Evolutionary conservation across 1,140 invertebrate species (phyloP).

Genomic region (Dreissena rostriformis): DNA sequence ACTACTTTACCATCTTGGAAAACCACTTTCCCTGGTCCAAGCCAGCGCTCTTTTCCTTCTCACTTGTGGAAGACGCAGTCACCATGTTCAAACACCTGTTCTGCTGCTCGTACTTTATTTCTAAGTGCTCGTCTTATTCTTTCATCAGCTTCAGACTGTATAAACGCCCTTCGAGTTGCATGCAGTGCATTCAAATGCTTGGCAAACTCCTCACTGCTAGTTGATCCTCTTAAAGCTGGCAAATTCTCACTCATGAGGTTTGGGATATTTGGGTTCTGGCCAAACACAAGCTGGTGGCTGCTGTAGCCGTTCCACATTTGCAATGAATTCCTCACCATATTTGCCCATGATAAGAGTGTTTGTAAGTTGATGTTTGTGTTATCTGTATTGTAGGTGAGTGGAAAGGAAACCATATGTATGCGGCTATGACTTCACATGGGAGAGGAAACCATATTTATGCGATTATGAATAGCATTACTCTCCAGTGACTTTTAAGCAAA

Average conservation of each 20-base stretch:
- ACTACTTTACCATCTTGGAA: slow-evolving; percentile 58
- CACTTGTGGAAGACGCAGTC: slow-evolving; percentile 59
- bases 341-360: neutral
- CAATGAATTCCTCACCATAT: slow-evolving; percentile 52
- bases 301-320: slow-evolving; percentile 60
- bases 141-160: slow-evolving; percentile 52
- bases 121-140: slow-evolving; percentile 48
- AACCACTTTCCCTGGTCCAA: slow-evolving; percentile 50
- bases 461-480: too few species aligned
- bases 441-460: too few species aligned
- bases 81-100: slow-evolving; percentile 57
- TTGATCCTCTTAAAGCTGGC: slow-evolving; percentile 50
- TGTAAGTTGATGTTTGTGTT: slow-evolving; percentile 29
- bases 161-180: slow-evolving; percentile 52
- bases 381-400: too few species aligned
- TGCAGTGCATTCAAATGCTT: slow-evolving; percentile 57
- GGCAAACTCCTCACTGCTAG: slow-evolving; percentile 51
- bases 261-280: slow-evolving; percentile 48
- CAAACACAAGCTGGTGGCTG: slow-evolving; percentile 61
- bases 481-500: too few species aligned
- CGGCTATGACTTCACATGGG: too few species aligned
- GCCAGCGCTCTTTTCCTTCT: slow-evolving; percentile 51
- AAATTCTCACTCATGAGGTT: slow-evolving; percentile 49
- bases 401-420: too few species aligned
- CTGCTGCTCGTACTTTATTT: slow-evolving; percentile 56